Evolutionary conservation across 2,113 vertebrate species (phyloP).

Genomic region (Colaptes auratus): DNA sequence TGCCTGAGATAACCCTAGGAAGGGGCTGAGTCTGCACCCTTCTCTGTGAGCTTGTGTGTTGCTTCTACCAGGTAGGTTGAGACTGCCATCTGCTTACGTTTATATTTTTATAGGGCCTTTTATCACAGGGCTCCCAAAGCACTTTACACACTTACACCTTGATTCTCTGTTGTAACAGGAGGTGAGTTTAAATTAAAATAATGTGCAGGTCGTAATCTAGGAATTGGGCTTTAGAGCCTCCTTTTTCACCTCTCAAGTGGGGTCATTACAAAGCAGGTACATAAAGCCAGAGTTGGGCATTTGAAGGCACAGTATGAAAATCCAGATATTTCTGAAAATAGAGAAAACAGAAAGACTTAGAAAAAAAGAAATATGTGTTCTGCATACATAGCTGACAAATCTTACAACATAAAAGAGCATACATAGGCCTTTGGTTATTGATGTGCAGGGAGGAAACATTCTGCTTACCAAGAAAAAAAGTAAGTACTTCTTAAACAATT

Average conservation of each 20-base stretch:
- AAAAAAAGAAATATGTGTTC: background rate
- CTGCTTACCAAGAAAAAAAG: background rate
- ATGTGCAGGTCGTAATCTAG: constrained; percentile 34
- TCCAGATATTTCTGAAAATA: background rate
- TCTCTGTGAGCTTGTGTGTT: background rate
- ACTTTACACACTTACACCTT: constrained; percentile 64
- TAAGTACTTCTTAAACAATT: background rate
- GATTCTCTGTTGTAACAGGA: constrained; percentile 62
- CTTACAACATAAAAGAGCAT: background rate
- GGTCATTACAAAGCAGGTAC: constrained; percentile 32
- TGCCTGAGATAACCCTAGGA: background rate
- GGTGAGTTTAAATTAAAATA: constrained; percentile 62
- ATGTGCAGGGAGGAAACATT: background rate
- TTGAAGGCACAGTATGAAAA: constrained; percentile 2
- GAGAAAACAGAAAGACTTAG: background rate
- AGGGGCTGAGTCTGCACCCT: background rate
- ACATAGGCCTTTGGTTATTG: background rate
- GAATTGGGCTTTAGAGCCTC: constrained; percentile 60
- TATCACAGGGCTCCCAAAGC: constrained; percentile 58
- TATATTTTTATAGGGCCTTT: constrained; percentile 61
- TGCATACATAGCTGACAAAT: background rate
- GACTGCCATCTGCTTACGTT: constrained; percentile 59
- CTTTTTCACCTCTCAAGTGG: constrained; percentile 33
- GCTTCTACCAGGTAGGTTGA: background rate
- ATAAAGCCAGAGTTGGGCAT: constrained; percentile 13